A percentile compares a stretch with the other conserved stretches of the same genome.
These are phyloP conservation scores for Liolophura sinensis DNA, from an alignment of 1,140 invertebrate species.

Conservation along the genomic window DNA sequence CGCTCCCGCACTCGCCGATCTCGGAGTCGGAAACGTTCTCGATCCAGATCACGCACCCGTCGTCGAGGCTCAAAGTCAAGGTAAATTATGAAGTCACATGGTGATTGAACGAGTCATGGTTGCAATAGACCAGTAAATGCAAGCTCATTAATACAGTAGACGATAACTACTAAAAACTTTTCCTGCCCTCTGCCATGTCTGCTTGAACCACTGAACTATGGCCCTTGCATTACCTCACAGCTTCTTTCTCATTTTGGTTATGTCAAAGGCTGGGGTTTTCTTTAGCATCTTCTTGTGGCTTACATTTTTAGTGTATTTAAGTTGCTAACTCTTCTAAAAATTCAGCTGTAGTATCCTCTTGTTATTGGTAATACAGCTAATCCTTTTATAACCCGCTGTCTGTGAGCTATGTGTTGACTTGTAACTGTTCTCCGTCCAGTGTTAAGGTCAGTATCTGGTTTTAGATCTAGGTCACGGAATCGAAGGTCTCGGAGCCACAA, in stretches of 20 bases:
- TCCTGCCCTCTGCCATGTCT: constrained; percentile 9
- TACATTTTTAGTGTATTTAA: too few relatives aligned
- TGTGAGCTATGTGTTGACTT: background rate
- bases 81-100: background rate
- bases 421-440: background rate
- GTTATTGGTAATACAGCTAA: constrained; percentile 15
- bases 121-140: background rate
- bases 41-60: background rate
- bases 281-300: too few relatives aligned
- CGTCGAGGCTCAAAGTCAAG: background rate
- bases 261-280: too few relatives aligned
- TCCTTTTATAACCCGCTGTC: constrained; percentile 5
- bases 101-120: too few relatives aligned
- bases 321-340: too few relatives aligned
- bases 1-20: background rate
- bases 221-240: too few relatives aligned
- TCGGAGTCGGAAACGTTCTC: background rate
- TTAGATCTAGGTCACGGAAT: background rate
- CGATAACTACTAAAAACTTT: constrained; percentile 1
- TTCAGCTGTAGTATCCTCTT: too few relatives aligned
- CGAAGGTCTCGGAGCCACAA: background rate
- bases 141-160: background rate
- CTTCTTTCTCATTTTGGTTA: too few relatives aligned
- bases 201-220: too few relatives aligned
- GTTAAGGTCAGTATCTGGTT: background rate